These are phyloP conservation scores for Trinorchestia longiramus DNA, from an alignment of 1,140 invertebrate species.

Conservation along the genomic window DNA sequence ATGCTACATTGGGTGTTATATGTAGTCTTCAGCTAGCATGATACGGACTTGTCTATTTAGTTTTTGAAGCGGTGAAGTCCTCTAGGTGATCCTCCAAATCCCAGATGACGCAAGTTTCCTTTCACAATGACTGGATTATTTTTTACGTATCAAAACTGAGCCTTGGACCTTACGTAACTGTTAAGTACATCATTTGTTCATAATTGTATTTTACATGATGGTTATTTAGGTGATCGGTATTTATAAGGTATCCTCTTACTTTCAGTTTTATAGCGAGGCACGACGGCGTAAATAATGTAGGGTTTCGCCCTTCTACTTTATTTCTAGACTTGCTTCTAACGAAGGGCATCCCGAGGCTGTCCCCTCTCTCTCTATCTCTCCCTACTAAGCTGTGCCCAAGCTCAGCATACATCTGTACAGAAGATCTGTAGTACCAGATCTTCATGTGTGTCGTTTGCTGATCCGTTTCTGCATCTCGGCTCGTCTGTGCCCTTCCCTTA, in stretches of 20 bases:
- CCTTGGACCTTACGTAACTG: neutral
- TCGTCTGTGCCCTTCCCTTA: conserved; percentile 14
- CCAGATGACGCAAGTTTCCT: neutral
- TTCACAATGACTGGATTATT: neutral
- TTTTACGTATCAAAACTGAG: neutral
- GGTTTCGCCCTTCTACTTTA: neutral
- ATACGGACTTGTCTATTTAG: too few species aligned
- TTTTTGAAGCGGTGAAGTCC: neutral
- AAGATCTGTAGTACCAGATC: too few species aligned
- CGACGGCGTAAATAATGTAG: too few species aligned
- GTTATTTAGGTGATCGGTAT: neutral
- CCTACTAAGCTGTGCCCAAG: neutral
- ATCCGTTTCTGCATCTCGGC: conserved; percentile 16
- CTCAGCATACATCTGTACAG: neutral
- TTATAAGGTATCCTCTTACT: neutral
- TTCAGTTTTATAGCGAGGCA: neutral
- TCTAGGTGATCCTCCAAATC: neutral
- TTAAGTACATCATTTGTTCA: neutral
- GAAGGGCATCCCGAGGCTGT: neutral
- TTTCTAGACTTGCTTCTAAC: neutral
- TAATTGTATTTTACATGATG: neutral
- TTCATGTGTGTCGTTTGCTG: neutral
- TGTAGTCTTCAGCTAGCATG: neutral
- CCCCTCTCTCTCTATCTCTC: neutral
- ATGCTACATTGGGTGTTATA: neutral